Conservation (phyloP, 2,888 invertebrate species). For the Platypus cylindrus region DNA sequence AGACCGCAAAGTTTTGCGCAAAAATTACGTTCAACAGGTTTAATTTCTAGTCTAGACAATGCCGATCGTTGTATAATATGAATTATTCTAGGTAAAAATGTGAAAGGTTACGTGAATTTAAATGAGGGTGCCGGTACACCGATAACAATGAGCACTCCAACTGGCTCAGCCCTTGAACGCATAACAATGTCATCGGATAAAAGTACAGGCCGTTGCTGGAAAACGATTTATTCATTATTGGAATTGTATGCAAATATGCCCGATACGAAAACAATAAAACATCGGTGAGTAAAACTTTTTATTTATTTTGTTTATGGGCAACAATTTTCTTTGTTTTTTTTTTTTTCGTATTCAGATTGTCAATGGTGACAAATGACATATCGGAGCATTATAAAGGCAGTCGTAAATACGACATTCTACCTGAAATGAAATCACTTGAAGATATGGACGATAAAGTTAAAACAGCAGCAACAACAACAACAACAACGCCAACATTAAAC, state of each 20-base stretch:
- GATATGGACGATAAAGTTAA: constrained; percentile 42
- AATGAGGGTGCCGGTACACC: constrained; percentile 64
- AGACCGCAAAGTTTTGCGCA: constrained; percentile 83
- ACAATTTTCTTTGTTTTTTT: not conserved
- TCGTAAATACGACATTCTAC: constrained; percentile 44
- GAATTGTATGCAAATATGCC: constrained; percentile 91
- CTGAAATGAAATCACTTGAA: constrained; percentile 42
- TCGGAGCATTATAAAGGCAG: constrained; percentile 54
- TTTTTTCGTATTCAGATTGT: constrained; percentile 40
- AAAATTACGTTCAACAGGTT: constrained; percentile 71
- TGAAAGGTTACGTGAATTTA: constrained; percentile 61
- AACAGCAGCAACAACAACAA: constrained; percentile 27
- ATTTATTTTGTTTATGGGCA: constrained; percentile 1
- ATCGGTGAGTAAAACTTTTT: constrained; percentile 36
- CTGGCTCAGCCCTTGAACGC: constrained; percentile 43
- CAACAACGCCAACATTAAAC: constrained; percentile 7
- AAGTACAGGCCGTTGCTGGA: constrained; percentile 66
- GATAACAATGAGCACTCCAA: constrained; percentile 50
- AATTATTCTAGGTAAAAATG: constrained; percentile 14
- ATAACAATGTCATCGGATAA: constrained; percentile 40
- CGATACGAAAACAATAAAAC: constrained; percentile 83
- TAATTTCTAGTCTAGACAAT: constrained; percentile 32
- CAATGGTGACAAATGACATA: constrained; percentile 48
- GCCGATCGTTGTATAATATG: too few species aligned
- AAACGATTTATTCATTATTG: constrained; percentile 81